These are phyloP conservation scores for Sphaerophoria rueppellii DNA, from an alignment of 2,888 invertebrate species.

Conservation along the genomic window DNA sequence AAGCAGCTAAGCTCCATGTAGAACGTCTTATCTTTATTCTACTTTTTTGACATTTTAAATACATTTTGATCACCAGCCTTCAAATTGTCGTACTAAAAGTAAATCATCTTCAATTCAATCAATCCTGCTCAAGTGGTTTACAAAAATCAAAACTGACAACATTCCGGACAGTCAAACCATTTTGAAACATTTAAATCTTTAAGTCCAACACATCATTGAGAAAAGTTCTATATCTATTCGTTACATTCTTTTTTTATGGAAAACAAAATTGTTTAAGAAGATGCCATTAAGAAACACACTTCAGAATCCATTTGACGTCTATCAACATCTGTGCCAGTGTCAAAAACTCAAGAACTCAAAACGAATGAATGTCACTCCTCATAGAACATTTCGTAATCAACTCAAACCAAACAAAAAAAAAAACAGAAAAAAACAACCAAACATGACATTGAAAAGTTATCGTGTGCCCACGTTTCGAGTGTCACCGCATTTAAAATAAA, in stretches of 20 bases:
- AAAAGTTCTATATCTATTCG: too few species aligned
- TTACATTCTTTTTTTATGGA: neutral
- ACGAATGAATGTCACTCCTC: neutral
- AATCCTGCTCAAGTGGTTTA: too few species aligned
- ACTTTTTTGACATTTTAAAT: too few species aligned
- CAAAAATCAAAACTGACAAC: too few species aligned
- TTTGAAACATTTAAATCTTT: too few species aligned
- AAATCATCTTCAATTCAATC: too few species aligned
- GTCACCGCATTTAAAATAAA: slow-evolving; percentile 56
- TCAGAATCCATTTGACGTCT: slow-evolving; percentile 55
- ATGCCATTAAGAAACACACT: slow-evolving; percentile 53
- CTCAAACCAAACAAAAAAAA: neutral
- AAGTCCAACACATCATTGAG: too few species aligned
- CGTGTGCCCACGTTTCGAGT: slow-evolving; percentile 67
- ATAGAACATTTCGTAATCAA: slow-evolving; percentile 54
- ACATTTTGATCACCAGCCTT: too few species aligned
- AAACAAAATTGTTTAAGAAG: neutral
- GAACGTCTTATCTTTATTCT: too few species aligned
- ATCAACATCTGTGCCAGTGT: slow-evolving; percentile 60
- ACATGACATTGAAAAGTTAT: slow-evolving; percentile 71
- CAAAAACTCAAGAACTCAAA: slow-evolving; percentile 5
- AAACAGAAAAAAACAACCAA: neutral
- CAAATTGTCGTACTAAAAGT: too few species aligned
- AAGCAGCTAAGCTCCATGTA: too few species aligned
- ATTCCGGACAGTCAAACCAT: too few species aligned